Evolutionary conservation across 2,888 invertebrate genomes (phyloP), one percentile per base, ranked within the genome.

Genomic region (Sphecodes monilicornis): DNA sequence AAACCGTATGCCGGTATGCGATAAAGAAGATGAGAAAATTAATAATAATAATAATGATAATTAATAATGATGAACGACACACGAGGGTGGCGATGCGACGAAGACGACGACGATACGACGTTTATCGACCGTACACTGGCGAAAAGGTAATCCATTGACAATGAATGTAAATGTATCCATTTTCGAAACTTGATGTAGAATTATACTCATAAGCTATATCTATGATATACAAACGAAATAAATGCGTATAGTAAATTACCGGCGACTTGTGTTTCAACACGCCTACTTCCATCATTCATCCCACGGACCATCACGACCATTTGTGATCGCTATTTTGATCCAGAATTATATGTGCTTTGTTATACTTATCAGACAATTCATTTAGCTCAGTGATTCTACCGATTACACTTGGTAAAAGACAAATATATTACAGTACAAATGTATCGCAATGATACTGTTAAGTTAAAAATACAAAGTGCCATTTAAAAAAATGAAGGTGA

Each of bases 141-240:
- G 90, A 88, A 90, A 84, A 88, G 93, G 91, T 94, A 94, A 94
- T 93, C 94, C 94, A 94, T 93, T 94, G 94, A 94, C 94, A 94
- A 94, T 95, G 93, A 95, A 95, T 95, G 94, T 95, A 94, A 94
- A 94, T 95, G 94, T 95, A 95, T 95, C 94, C 94, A 94, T 94
- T 95, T 95, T 94, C 93, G 92, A 94, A 94, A 94, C 92, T 94
- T 93, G 94, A 94, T 94, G 94, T 94, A 94, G 94, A 94, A 94
- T 93, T 94, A 94, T 94, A 94, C 94, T 94, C 94, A 93, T 94
- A 94, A 95, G 94, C 94, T 95, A 94, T 94, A 94, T 94, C 94
- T 94, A 94, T 94, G 93, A 94, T 94, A 94, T 93, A 93, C 94
- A 94, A 94, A 94, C 94, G 93, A 93, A 94, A 95, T 94, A 94